Conservation (phyloP, 2,113 vertebrate genomes). For the Ciconia maguari region DNA sequence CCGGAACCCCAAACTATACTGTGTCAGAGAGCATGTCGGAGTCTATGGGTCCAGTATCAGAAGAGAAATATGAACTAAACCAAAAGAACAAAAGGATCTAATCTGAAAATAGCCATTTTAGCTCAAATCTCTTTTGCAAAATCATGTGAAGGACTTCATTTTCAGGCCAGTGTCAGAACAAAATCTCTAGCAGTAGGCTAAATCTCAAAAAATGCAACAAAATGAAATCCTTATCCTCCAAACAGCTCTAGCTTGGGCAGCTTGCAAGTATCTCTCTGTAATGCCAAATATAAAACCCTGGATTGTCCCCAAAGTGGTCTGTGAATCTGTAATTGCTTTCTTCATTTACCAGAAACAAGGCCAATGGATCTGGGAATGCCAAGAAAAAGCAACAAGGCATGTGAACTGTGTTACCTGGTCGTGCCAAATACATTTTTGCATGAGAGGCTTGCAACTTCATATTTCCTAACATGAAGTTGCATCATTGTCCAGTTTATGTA, state of each 20-base stretch:
- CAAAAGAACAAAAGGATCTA: neutral
- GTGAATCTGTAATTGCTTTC: slow-evolving; percentile 18
- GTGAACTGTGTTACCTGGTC: neutral
- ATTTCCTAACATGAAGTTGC: neutral
- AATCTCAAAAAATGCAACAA: neutral
- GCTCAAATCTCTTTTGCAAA: neutral
- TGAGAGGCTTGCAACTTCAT: neutral
- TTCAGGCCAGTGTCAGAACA: neutral
- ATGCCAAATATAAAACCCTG: neutral
- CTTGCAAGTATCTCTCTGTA: neutral
- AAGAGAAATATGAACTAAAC: neutral
- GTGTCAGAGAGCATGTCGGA: neutral
- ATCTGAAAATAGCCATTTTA: neutral
- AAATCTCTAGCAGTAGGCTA: neutral
- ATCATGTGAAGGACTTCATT: neutral
- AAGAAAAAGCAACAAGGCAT: neutral
- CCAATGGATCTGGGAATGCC: neutral
- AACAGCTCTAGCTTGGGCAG: neutral
- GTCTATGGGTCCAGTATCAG: neutral
- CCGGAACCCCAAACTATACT: neutral
- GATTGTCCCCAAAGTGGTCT: neutral
- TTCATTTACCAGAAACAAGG: slow-evolving; percentile 37
- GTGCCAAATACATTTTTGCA: neutral
- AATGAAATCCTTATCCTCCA: neutral
- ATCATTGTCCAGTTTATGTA: neutral